These are phyloP conservation scores for Hapalemur alaotrensis DNA, from an alignment of 2,797 vertebrate genomes.

Conservation along the genomic window DNA sequence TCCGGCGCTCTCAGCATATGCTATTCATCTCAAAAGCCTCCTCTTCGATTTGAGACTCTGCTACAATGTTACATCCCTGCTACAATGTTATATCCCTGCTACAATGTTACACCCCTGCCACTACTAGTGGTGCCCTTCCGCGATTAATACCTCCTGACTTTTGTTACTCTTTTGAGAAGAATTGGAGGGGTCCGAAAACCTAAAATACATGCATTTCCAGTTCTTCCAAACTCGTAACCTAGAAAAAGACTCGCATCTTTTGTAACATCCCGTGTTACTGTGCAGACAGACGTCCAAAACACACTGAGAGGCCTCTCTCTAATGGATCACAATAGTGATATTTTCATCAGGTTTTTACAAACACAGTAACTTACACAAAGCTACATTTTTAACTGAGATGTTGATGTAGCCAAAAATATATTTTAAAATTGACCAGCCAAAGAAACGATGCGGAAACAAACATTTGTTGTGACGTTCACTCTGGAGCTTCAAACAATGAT, in stretches of 20 bases:
- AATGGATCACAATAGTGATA: background rate
- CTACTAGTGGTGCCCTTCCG: background rate
- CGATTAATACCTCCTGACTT: background rate
- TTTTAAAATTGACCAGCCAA: conserved; percentile 15
- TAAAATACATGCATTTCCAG: background rate
- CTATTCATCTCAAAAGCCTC: background rate
- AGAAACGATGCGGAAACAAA: background rate
- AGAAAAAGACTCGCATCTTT: background rate
- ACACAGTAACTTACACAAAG: background rate
- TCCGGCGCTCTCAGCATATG: background rate
- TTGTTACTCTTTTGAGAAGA: background rate
- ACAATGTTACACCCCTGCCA: background rate
- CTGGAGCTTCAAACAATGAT: background rate
- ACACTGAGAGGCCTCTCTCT: background rate
- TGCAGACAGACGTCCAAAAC: background rate
- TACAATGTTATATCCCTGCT: background rate
- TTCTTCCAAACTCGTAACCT: background rate
- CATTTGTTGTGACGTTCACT: background rate
- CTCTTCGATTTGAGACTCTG: conserved; percentile 7
- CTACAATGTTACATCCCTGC: background rate
- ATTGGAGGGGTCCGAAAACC: background rate
- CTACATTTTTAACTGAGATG: conserved; percentile 11
- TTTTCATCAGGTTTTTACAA: background rate
- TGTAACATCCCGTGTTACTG: background rate
- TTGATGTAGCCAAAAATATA: background rate